Evolutionary conservation across 2,888 invertebrate species (phyloP), one percentile per base, ranked within the genome.

Genomic region (Dryadula phaetusa): DNA sequence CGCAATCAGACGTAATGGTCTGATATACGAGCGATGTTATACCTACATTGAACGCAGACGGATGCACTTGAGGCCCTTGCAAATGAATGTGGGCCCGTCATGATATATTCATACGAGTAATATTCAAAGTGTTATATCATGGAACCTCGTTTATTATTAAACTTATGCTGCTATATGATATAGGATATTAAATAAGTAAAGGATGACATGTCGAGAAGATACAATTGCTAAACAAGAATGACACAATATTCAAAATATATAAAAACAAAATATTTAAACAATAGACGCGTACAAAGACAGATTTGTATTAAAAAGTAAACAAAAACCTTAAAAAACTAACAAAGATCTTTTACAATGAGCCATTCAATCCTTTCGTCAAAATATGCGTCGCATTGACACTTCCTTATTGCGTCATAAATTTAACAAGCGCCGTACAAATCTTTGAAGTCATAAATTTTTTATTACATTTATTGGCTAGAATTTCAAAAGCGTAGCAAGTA

Each of bases 321-420:
- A 84, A 84, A 84, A 82, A 75, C 74, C 67, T 77, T 82, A 85
- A 87, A 85, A 87, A 87, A 87, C 78, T 71, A 81, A 85, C 82
- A 85, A 85, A 85, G 81, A 80, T 77, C 72, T 68, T 72, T 73
- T 71, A 90, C 88, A 91, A 90, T 88, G 82, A 79, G 74, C 83
- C 79, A 86, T 91, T 88, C 86, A 92, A 90, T 87, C 90, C 92
- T 91, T 92, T 90, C 90, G 86, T 90, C 86, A 88, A 90, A 88
- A 88, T 86, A 90, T 87, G 80, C 81, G 78, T 79, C 77, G 81
- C 81, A 82, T 83, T 76, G 83, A 85, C 85, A 90, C 87, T 92
- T 92, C 92, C 92, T 92, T 91, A 91, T 92, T 91, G 88, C 84
- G 69, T 81, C 88, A 79, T 92, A 92, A 92, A 92, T 90, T 85